Percentiles rank a stretch among this genome's conserved stretches.
phyloP scores from a whole-genome alignment of 2,113 vertebrate species.

The Mugil cephalus region DNA sequence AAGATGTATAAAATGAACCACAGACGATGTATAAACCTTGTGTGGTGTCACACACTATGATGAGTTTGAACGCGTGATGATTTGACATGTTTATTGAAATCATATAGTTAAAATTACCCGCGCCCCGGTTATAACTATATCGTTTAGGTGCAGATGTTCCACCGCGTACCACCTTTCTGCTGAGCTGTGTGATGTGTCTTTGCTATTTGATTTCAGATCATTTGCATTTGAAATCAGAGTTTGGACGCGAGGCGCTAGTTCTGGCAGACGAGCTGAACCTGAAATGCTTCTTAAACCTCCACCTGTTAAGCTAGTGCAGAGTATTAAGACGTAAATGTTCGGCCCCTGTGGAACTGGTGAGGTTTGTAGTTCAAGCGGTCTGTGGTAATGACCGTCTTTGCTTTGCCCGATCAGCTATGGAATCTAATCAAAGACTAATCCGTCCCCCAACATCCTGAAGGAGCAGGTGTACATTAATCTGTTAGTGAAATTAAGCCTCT shows the following conservation, averaged over 20 bases:
- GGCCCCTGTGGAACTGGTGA: constrained; percentile 25
- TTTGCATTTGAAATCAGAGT: neutral
- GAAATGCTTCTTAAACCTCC: neutral
- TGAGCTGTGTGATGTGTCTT: neutral
- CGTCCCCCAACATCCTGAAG: constrained; percentile 51
- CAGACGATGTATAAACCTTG: too few species aligned
- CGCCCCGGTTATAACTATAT: neutral
- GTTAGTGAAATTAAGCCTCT: constrained; percentile 63
- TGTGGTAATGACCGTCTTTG: constrained; percentile 53
- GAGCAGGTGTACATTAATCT: constrained; percentile 67
- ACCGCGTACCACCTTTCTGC: neutral
- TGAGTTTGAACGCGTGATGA: too few species aligned
- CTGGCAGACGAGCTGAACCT: neutral
- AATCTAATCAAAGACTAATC: constrained; percentile 68
- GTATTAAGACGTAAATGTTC: constrained; percentile 22
- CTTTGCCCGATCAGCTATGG: constrained; percentile 45
- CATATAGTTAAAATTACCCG: too few species aligned
- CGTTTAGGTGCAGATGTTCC: neutral
- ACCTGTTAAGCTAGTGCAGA: neutral
- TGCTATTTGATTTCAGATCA: neutral
- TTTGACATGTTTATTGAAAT: neutral
- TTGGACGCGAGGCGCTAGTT: constrained; percentile 3
- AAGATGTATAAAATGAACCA: too few species aligned
- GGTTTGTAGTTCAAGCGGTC: constrained; percentile 53
- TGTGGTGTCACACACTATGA: too few species aligned